A percentile compares a stretch with the other conserved stretches of the same genome.
These are phyloP conservation scores for Ptychodera flava DNA, from an alignment of 35 echinoderm and acorn worm species.

Conservation along the genomic window DNA sequence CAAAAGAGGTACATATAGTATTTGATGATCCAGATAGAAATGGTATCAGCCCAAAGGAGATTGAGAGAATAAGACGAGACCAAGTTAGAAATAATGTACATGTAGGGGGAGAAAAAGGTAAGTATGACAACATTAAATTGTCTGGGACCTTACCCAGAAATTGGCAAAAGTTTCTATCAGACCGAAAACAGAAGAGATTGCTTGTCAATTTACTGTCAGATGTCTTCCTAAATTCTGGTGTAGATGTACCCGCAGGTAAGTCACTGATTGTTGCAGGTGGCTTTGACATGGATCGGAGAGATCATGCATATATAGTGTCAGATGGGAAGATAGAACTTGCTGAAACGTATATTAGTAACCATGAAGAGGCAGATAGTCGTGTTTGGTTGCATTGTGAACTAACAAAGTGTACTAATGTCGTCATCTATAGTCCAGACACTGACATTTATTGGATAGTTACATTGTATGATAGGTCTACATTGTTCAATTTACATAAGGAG, in stretches of 20 bases:
- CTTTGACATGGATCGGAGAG: conserved; percentile 35
- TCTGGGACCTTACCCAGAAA: not conserved
- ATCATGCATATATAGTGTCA: conserved; percentile 15
- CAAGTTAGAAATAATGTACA: not conserved
- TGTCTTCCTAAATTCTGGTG: conserved; percentile 13
- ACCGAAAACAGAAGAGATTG: conserved; percentile 22
- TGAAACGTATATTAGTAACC: not conserved
- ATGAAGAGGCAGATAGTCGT: conserved; percentile 8
- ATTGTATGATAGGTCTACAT: conserved; percentile 13
- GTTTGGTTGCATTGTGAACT: conserved; percentile 17
- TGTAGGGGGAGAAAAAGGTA: conserved; percentile 4
- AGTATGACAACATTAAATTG: not conserved
- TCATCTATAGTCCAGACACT: no score
- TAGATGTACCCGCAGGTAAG: not conserved
- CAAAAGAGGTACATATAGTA: conserved; percentile 31
- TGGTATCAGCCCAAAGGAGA: conserved; percentile 26
- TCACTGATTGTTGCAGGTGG: not conserved
- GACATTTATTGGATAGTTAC: conserved; percentile 32
- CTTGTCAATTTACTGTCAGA: conserved; percentile 33
- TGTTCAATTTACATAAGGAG: conserved; percentile 27
- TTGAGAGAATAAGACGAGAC: conserved; percentile 9
- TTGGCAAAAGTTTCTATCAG: conserved; percentile 28
- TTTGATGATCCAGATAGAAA: conserved; percentile 47
- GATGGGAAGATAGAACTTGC: not conserved
- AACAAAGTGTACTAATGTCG: not conserved